Evolutionary conservation across 2,888 invertebrate genomes (phyloP).

Genomic region (Lingula anatina): DNA sequence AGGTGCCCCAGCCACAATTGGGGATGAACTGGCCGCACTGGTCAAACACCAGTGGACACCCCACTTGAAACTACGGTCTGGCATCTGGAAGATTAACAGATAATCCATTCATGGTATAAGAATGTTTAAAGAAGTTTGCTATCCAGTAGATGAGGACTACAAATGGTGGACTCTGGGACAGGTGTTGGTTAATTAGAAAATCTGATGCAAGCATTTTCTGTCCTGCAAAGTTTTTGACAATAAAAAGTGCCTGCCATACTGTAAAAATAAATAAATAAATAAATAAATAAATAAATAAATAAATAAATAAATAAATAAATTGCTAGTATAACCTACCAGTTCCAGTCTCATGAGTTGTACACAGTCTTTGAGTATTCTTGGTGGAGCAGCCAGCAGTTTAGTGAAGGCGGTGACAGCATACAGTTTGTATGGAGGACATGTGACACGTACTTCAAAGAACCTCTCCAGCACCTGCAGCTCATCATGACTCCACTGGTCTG

Average conservation of each 20-base stretch:
- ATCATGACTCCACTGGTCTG: conserved; percentile 80
- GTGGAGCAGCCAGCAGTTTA: conserved; percentile 76
- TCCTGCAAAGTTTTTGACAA: no score
- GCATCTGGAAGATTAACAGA: conserved; percentile 27
- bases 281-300: no score
- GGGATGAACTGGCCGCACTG: conserved; percentile 83
- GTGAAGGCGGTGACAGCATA: conserved; percentile 83
- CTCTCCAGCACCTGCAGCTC: conserved; percentile 69
- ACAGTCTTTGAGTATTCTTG: conserved; percentile 83
- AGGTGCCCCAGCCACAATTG: conserved; percentile 70
- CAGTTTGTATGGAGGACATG: conserved; percentile 84
- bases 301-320: neutral
- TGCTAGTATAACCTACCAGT: conserved; percentile 42
- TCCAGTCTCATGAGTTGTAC: conserved; percentile 79
- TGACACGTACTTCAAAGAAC: conserved; percentile 88
- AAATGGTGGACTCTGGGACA: no score
- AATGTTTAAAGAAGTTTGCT: no score
- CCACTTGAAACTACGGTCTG: conserved; percentile 69
- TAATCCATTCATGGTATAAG: no score
- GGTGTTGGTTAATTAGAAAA: no score
- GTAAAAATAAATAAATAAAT: neutral
- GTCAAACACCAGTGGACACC: conserved; percentile 86
- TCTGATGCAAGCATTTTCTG: no score
- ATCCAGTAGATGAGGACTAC: no score
- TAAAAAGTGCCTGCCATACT: no score